Conservation (phyloP, 1,140 invertebrate genomes). For the Drosophila rhopaloa region DNA sequence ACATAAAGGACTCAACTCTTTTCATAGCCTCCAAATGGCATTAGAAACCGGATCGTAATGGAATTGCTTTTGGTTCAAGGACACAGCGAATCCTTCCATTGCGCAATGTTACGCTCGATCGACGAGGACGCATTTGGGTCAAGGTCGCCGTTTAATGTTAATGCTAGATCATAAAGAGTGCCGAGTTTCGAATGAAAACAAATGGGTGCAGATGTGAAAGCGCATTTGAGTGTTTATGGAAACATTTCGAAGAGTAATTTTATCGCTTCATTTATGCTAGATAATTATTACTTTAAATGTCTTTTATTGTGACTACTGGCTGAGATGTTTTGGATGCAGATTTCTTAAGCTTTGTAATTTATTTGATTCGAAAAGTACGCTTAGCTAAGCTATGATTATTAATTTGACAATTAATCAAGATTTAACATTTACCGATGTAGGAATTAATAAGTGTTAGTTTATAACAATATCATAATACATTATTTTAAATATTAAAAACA, state of each 20-base stretch:
- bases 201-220: conserved; percentile 8
- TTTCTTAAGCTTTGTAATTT: not conserved
- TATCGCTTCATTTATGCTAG: conserved; percentile 3
- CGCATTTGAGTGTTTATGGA: not conserved
- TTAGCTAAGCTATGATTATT: no score
- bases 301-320: not conserved
- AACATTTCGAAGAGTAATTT: not conserved
- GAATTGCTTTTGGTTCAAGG: conserved; percentile 45
- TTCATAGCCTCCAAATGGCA: conserved; percentile 49
- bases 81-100: conserved; percentile 32
- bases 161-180: conserved; percentile 13
- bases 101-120: conserved; percentile 48
- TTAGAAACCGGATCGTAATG: conserved; percentile 53
- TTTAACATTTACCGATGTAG: no score
- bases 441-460: no score
- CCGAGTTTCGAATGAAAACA: conserved; percentile 1
- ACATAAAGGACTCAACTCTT: conserved; percentile 59
- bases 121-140: conserved; percentile 13
- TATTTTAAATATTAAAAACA: no score
- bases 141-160: conserved; percentile 24
- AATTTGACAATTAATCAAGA: no score
- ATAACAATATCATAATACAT: no score
- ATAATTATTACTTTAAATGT: not conserved
- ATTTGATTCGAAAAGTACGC: no score
- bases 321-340: not conserved